A percentile compares a stretch with the other conserved stretches of the same genome.
Conservation (phyloP, 2,113 vertebrate genomes). For the Laticauda laticaudata region DNA sequence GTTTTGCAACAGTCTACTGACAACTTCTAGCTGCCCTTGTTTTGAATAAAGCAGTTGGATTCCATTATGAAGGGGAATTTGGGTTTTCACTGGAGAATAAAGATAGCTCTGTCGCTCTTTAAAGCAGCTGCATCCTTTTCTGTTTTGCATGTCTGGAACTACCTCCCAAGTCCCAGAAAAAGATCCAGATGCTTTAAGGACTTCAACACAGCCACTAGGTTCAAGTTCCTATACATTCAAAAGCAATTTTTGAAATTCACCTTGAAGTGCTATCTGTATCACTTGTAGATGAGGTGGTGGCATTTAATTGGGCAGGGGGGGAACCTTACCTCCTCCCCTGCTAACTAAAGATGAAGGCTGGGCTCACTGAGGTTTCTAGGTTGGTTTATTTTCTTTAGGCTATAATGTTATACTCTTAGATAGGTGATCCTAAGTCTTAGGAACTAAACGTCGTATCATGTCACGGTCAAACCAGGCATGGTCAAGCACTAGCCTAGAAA, state of each 20-base stretch:
- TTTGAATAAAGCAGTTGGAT: background rate
- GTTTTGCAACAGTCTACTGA: background rate
- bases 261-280: background rate
- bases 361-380: background rate
- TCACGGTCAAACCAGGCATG: too few species aligned
- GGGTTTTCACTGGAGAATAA: background rate
- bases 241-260: background rate
- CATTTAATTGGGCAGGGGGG: background rate
- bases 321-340: background rate
- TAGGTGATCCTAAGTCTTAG: too few species aligned
- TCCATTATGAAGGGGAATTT: background rate
- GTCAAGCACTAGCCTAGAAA: background rate
- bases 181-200: background rate
- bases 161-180: background rate
- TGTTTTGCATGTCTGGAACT: background rate
- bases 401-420: too few species aligned
- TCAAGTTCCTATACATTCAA: background rate
- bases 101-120: background rate
- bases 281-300: background rate
- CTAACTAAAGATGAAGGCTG: background rate
- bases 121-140: background rate
- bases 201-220: background rate
- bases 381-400: background rate
- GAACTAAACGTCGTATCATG: too few species aligned
- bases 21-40: background rate